Evolutionary conservation across 2,888 invertebrate species (phyloP).

Genomic region (Tetropium fuscum): DNA sequence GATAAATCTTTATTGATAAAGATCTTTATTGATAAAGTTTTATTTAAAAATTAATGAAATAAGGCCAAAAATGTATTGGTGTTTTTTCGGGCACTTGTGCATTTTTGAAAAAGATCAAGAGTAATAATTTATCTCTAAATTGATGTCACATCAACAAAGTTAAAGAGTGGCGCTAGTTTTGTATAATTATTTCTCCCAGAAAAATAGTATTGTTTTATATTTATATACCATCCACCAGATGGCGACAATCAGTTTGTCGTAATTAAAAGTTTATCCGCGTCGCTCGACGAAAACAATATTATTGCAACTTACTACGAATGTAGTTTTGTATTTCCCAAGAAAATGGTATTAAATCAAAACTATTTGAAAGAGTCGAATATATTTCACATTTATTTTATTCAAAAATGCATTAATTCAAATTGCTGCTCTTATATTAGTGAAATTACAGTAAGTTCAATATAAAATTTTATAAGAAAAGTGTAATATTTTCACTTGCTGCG

Average conservation of each 20-base stretch:
- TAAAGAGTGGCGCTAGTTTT: no score
- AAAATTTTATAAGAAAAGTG: conserved; percentile 1
- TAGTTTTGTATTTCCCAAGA: neutral
- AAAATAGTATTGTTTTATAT: conserved; percentile 1
- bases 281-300: conserved; percentile 1
- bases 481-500: neutral
- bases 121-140: no score
- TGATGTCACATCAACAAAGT: no score
- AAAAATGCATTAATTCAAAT: conserved; percentile 2
- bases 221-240: conserved; percentile 2
- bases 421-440: neutral
- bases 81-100: no score
- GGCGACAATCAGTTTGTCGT: conserved; percentile 2
- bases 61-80: no score
- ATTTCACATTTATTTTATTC: neutral
- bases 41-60: no score
- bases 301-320: neutral
- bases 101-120: no score
- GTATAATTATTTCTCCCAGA: conserved; percentile 4
- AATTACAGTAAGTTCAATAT: conserved; percentile 1
- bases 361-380: conserved; percentile 1
- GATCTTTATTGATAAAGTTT: no score
- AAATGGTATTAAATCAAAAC: conserved; percentile 2
- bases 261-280: conserved; percentile 2
- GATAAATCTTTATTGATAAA: no score